Conservation (phyloP, 2,797 vertebrate species). For the Podarcis siculus region DNA sequence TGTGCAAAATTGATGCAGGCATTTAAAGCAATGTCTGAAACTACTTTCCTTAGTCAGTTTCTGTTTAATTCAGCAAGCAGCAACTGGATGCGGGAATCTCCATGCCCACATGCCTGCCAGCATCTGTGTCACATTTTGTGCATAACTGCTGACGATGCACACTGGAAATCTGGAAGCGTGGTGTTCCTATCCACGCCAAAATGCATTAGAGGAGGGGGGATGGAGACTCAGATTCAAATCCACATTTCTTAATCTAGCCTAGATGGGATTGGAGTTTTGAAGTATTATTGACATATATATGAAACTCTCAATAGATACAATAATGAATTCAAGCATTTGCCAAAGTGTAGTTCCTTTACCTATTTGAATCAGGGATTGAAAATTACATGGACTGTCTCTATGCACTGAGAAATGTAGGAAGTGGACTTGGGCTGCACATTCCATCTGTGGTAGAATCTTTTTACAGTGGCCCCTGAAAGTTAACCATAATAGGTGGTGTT, state of each 20-base stretch:
- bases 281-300: no score
- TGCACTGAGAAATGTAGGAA: not conserved
- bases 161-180: not conserved
- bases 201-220: not conserved
- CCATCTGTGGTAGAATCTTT: not conserved
- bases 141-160: not conserved
- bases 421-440: not conserved
- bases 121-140: not conserved
- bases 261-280: no score
- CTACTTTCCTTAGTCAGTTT: not conserved
- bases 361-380: not conserved
- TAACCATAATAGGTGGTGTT: no score
- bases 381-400: not conserved
- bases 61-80: not conserved
- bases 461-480: not conserved
- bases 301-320: no score
- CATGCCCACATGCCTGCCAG: not conserved
- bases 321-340: no score
- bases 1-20: no score
- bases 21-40: not conserved
- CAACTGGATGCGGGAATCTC: not conserved
- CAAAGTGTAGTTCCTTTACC: no score
- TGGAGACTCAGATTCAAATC: not conserved
- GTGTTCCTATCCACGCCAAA: not conserved
- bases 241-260: no score